Evolutionary conservation across 1,140 invertebrate species (phyloP), one percentile per base, ranked within the genome.

Genomic region (Leptopilina clavipes): DNA sequence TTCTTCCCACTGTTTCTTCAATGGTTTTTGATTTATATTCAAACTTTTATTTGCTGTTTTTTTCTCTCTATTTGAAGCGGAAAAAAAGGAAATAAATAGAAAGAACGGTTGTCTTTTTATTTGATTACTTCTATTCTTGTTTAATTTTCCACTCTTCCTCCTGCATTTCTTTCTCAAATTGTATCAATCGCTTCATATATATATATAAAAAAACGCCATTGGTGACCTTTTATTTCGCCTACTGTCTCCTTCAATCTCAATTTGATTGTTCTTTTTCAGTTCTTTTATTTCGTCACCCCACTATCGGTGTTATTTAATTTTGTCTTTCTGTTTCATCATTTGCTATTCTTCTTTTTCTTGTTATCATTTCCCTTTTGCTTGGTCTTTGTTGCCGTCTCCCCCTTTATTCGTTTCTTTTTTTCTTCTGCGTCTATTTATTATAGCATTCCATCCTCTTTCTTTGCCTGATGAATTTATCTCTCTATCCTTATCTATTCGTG

Each of bases 401-500:
- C 40, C 18, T 59, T 54, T 44, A 12, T n/a, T 44, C 17, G 22
- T 11, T 37, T 19, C 19, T 43, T 65, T 14, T 77, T 54, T 65
- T 18, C 65, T 10, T 70, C 73, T 71, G n/a, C 52, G 56, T 48
- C 40, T 18, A 45, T 22, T 12, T 44, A 17, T 18, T 14, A 40
- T 19, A 31, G 44, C 11, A 43, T 19, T 70, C 2, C 44, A 44
- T 18, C 31, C n/a, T n/a, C n/a, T n/a, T n/a, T n/a, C n/a, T n/a
- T n/a, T n/a, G 10, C 3, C 25, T 40, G n/a, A 22, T 56, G 12
- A 70, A 37, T 76, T 71, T 54, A 73, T 72, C 72, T 79, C 72
- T 79, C 74, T 43, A 37, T 76, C 65, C 77, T 74, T 75, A 54
- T 59, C 31, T 52, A 73, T 74, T 7, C 43, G 43, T 72, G 76